Evolutionary conservation across 2,113 vertebrate species (phyloP), one percentile per base, ranked within the genome.

Genomic region (Eptesicus fuscus): DNA sequence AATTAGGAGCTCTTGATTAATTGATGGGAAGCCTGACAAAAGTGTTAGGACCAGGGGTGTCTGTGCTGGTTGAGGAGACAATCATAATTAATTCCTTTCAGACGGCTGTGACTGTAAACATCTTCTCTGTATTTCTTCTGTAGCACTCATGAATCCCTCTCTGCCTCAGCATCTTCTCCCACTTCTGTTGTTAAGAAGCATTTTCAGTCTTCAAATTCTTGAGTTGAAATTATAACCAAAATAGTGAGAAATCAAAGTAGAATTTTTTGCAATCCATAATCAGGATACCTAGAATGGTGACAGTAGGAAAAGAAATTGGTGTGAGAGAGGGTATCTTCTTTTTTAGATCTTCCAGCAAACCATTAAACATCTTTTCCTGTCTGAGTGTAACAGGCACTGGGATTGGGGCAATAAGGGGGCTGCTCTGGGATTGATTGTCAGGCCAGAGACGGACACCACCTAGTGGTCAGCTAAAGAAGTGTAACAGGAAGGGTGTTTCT

Each of bases 381-480:
- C 11, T 37, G 25, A 37, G 4, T n/a, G 0, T 78, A 35, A 65
- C 8, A 69, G 77, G 69, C 22, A 16, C 28, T 47, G 32, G 65
- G 8, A 37, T 40, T 35, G 25, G 73, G 65, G 16, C 77, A 17
- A 32, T 84, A 28, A 85, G 7, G 12, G 82, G 49, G 47, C 20
- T n/a, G 47, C 32, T 85, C 70, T 80, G 71, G 44, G 5, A 87
- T 11, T 77, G 56, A 71, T 53, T 37, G 53, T 88, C 83, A 83
- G 59, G 18, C 53, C 94, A 69, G n/a, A 85, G 80, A 88, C 77
- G 63, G 73, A 30, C 70, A 53, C 97, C 97, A 95, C 73, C 97
- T 97, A 96, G 95, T 79, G 97, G 96, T 82, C 37, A 88, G 12
- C 71, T 92, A 4, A 65, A 95, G 92, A 96, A 92, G 37, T 94